These are phyloP conservation scores for Gallinago paraguaiae DNA, from an alignment of 2,113 vertebrate genomes.

Conservation along the genomic window DNA sequence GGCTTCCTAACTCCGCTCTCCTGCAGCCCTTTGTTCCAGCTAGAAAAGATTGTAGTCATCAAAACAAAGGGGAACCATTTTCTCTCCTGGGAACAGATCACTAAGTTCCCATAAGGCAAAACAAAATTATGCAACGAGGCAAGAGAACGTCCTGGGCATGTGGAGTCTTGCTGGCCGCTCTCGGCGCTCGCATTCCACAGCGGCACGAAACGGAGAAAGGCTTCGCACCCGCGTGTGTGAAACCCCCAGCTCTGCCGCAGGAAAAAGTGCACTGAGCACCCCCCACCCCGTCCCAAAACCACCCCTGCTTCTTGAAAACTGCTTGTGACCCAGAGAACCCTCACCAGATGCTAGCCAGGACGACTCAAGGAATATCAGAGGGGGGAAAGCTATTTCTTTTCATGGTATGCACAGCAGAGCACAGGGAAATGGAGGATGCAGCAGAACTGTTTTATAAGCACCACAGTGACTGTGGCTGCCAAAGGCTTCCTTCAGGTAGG, in stretches of 20 bases:
- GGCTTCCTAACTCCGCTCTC: background rate
- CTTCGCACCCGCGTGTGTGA: background rate
- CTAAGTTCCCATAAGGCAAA: slow-evolving; percentile 53
- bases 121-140: slow-evolving; percentile 55
- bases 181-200: slow-evolving; percentile 13
- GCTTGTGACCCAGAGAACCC: background rate
- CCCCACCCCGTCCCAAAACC: background rate
- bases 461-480: background rate
- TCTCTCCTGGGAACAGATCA: slow-evolving; percentile 56
- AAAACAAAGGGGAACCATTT: slow-evolving; percentile 48
- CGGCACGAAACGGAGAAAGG: background rate
- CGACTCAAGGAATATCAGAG: background rate
- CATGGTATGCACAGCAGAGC: accelerated
- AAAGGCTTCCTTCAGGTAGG: background rate
- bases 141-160: slow-evolving; percentile 43
- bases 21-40: background rate
- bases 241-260: background rate
- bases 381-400: background rate
- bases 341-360: background rate
- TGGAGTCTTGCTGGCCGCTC: slow-evolving; percentile 45
- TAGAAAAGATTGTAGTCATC: slow-evolving; percentile 12
- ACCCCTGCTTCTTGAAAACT: background rate
- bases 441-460: no score
- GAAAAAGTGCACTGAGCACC: accelerated
- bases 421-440: background rate